Percentiles rank a stretch among this genome's conserved stretches.
Conservation (phyloP, 1,140 invertebrate genomes). For the Ceratosolen solmsi region DNA sequence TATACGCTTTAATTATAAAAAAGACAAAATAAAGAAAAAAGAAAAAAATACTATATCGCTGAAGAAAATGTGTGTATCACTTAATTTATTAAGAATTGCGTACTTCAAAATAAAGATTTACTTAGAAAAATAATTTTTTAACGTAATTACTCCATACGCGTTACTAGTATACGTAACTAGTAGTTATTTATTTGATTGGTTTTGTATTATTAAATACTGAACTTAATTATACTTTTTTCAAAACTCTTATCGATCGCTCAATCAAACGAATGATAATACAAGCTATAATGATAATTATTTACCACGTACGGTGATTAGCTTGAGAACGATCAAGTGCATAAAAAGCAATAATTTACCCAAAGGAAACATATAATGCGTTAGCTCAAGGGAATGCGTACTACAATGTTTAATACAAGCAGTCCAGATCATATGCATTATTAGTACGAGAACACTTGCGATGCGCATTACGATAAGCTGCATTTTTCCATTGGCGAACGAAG, state of each 20-base stretch:
- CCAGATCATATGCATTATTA: too few species aligned
- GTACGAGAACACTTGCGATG: not conserved
- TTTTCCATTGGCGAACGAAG: too few species aligned
- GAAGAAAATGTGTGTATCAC: not conserved
- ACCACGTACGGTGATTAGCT: not conserved
- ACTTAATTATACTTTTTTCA: not conserved
- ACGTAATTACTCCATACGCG: not conserved
- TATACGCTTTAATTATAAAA: not conserved
- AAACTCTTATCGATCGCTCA: not conserved
- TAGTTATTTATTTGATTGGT: not conserved
- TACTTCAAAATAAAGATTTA: not conserved
- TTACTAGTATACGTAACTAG: not conserved
- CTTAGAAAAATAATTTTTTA: not conserved
- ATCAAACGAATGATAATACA: not conserved
- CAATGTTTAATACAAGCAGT: too few species aligned
- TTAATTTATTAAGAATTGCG: slow-evolving; percentile 9
- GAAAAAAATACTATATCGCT: not conserved
- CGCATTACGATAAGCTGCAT: too few species aligned
- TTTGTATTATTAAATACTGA: not conserved
- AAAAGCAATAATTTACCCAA: not conserved
- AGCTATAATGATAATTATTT: not conserved
- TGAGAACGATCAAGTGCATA: not conserved
- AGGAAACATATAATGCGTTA: not conserved
- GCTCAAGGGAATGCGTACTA: not conserved
- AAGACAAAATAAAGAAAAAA: not conserved